Base-by-base conservation (phyloP, 2,113 vertebrate genomes). In the Pteropus alecto region DNA sequence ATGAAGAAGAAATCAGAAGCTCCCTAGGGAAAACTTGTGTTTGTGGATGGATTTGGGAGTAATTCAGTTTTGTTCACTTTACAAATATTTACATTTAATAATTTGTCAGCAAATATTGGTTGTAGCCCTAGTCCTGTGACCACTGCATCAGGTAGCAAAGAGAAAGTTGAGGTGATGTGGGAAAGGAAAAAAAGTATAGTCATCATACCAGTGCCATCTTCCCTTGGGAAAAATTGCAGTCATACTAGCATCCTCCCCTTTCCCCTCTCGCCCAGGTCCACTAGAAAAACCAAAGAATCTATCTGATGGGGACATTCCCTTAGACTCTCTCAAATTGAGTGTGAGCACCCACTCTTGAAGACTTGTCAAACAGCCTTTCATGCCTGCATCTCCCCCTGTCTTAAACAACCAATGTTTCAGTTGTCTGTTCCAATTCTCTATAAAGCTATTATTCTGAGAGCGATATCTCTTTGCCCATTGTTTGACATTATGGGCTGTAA, bases 11-110 rank as follows among this genome's bases (percentile, higher is more conserved):
- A 93, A 84, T 56, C 18, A 48, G 56, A n/a, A 67, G 26, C 43
- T 68, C 12, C 54, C 67, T 56, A 56, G 83, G 43, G 73, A 95
- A 88, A 87, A 89, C 26, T 38, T 94, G 16, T 10, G 48, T 54
- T 43, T 78, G n/a, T 88, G 33, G n/a, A 35, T 78, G 68, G 85
- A 70, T 3, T 83, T 78, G 79, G 35, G 41, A 84, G 61, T 78
- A 63, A 90, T 86, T 89, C 35, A 15, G 4, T 86, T 90, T 88
- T 58, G 2, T 78, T 95, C 30, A 46, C 33, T 88, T 97, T 79
- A 88, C 5, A 86, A 58, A 61, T 73, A 46, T 86, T 89, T 93
- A 3, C 6, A 71, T 94, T 92, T 92, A 93, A 71, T 82, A 51
- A 77, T 84, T 85, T 67, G 30, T 68, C n/a, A 65, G 33, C 41